A percentile compares a stretch with the other conserved stretches of the same genome.
phyloP scores from a whole-genome alignment of 2,888 invertebrate species.

The Nemoura dubitans region DNA sequence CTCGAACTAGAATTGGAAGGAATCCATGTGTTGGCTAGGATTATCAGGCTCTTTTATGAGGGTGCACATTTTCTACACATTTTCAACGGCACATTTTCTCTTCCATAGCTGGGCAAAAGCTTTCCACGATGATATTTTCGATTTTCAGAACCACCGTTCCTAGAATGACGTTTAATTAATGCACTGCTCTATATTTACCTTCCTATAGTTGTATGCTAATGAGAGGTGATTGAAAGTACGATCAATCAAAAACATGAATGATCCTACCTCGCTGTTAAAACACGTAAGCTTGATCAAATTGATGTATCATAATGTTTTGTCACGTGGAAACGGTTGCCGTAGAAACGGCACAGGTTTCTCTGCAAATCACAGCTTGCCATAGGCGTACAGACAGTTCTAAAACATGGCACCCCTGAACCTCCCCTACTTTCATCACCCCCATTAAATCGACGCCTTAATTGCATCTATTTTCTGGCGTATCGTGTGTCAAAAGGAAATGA shows the following conservation, averaged over 20 bases:
- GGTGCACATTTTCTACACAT: neutral
- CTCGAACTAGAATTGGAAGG: neutral
- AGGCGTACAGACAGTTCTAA: neutral
- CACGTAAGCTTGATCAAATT: neutral
- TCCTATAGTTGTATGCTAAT: neutral
- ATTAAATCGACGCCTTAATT: neutral
- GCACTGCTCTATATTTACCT: neutral
- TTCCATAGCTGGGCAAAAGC: neutral
- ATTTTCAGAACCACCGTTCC: neutral
- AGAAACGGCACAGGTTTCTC: neutral
- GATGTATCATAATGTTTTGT: neutral
- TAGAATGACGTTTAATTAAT: neutral
- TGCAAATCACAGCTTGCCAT: neutral
- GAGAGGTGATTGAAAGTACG: constrained; percentile 1
- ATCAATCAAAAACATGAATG: constrained; percentile 5
- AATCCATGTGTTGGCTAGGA: neutral
- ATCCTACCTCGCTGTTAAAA: neutral
- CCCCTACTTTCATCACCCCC: neutral
- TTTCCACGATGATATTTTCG: neutral
- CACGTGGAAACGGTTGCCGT: constrained; percentile 5
- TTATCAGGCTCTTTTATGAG: neutral
- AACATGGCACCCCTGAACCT: neutral
- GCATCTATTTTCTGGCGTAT: neutral
- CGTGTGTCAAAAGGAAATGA: neutral
- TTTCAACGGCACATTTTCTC: neutral